A percentile compares a stretch with the other conserved stretches of the same genome.
These are phyloP conservation scores for Thymelicus sylvestris DNA, from an alignment of 2,888 invertebrate species.

Conservation along the genomic window DNA sequence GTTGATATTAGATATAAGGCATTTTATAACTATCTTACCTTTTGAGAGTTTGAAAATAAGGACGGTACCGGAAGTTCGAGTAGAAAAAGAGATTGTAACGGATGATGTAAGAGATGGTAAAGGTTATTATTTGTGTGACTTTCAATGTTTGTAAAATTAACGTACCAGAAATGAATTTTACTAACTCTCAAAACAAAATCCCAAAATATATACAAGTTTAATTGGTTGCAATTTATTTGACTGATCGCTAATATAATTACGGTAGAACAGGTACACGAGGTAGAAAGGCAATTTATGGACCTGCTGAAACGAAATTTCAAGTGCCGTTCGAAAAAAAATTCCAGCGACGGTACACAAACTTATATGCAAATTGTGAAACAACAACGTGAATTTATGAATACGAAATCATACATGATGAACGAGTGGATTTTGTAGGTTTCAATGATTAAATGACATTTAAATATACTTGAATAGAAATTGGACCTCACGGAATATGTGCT, in stretches of 20 bases:
- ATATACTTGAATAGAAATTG: slow-evolving; percentile 2
- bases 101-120: no score
- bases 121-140: no score
- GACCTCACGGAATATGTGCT: not conserved
- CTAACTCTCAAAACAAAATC: no score
- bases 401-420: slow-evolving; percentile 25
- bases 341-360: slow-evolving; percentile 32
- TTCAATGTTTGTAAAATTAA: no score
- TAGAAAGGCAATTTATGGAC: slow-evolving; percentile 47
- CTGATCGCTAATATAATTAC: not conserved
- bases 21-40: no score
- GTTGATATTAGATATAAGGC: no score
- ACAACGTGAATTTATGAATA: slow-evolving; percentile 50
- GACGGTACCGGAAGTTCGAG: no score
- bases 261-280: slow-evolving; percentile 3
- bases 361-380: slow-evolving; percentile 38
- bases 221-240: no score
- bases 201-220: no score
- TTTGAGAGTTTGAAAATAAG: no score
- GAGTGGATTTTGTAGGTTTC: slow-evolving; percentile 19
- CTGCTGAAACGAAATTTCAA: slow-evolving; percentile 66
- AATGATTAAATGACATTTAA: slow-evolving; percentile 17
- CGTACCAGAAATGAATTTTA: no score
- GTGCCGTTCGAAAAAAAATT: slow-evolving; percentile 29
- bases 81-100: no score